These are phyloP conservation scores for Gasteruption jaculator DNA, from an alignment of 2,888 invertebrate species.

Conservation along the genomic window DNA sequence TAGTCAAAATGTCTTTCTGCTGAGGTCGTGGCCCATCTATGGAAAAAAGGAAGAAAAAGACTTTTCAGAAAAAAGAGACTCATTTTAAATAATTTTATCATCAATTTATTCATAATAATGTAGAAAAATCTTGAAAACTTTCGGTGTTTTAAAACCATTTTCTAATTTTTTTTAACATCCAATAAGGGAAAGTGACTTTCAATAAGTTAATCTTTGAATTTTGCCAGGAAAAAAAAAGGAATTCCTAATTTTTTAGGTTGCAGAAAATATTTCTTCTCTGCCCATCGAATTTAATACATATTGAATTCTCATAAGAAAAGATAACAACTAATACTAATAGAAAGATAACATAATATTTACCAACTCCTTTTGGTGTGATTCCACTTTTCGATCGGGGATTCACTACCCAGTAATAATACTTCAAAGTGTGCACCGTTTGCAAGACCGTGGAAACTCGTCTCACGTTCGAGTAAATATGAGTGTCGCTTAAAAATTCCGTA, in stretches of 20 bases:
- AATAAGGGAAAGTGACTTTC: too few relatives aligned
- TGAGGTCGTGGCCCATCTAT: slow-evolving; percentile 94
- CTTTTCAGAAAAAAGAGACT: slow-evolving; percentile 5
- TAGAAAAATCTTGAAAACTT: too few relatives aligned
- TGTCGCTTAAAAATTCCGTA: slow-evolving; percentile 97
- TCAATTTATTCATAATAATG: too few relatives aligned
- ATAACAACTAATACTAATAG: slow-evolving; percentile 2
- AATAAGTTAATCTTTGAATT: too few relatives aligned
- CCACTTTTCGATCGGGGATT: slow-evolving; percentile 94
- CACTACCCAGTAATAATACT: slow-evolving; percentile 99
- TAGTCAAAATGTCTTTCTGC: slow-evolving; percentile 89
- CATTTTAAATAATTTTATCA: too few relatives aligned
- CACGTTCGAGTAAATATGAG: slow-evolving; percentile 95
- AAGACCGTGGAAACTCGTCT: slow-evolving; percentile 94
- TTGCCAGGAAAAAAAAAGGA: too few relatives aligned
- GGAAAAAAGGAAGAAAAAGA: slow-evolving; percentile 37
- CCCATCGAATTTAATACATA: not conserved
- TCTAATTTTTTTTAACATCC: too few relatives aligned
- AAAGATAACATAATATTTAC: slow-evolving; percentile 57
- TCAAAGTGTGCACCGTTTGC: slow-evolving; percentile 97
- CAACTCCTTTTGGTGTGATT: slow-evolving; percentile 90
- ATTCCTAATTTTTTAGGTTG: too few relatives aligned
- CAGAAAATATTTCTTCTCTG: too few relatives aligned
- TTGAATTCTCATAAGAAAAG: too few relatives aligned
- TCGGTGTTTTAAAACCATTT: too few relatives aligned